Evolutionary conservation across 2,797 vertebrate species (phyloP), one percentile per base, ranked within the genome.

Genomic region (Rhinatrema bivittatum): DNA sequence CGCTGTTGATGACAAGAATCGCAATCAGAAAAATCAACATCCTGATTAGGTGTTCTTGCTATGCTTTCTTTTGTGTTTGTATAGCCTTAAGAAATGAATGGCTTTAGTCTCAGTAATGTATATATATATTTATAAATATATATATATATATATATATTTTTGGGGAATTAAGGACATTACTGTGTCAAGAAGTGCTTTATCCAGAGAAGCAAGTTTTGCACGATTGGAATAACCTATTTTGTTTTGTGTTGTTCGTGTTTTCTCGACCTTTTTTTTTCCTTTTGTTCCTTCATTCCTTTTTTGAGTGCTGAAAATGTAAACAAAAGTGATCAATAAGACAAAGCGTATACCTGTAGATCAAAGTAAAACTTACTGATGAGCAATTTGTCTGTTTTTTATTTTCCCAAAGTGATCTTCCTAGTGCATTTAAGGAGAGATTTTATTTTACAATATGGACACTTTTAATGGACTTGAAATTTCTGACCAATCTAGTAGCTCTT

Each of bases 21-120:
- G 37, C 16, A 63, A 72, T 69, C 65, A 58, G 70, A 77, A 59
- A 70, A 82, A 66, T 58, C 67, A 60, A 63, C 66, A 52, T 52
- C 66, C 75, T 36, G 54, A 77, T 62, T 58, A 72, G 69, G 62
- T 84, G 82, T 87, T 84, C 76, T 75, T 69, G 67, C 60, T 66
- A 76, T 82, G 74, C 79, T 91, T 85, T 88, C 74, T 84, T 86
- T 88, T 87, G 84, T 90, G 88, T 97, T 85, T 92, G 88, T 91
- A 84, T 85, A 91, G 90, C 89, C 91, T 94, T 91, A 92, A 83
- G 67, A 61, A 79, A 64, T 70, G 65, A 81, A 81, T 67, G 75
- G 77, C 86, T 87, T 86, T 70, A 65, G 76, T 86, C 81, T 72
- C 78, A 79, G 81, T 89, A 76, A 85, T 85, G 76, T 87, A 56